Evolutionary conservation across 2,797 vertebrate species (phyloP), one percentile per base, ranked within the genome.

Genomic region (Tenualosa thibaudeaui): DNA sequence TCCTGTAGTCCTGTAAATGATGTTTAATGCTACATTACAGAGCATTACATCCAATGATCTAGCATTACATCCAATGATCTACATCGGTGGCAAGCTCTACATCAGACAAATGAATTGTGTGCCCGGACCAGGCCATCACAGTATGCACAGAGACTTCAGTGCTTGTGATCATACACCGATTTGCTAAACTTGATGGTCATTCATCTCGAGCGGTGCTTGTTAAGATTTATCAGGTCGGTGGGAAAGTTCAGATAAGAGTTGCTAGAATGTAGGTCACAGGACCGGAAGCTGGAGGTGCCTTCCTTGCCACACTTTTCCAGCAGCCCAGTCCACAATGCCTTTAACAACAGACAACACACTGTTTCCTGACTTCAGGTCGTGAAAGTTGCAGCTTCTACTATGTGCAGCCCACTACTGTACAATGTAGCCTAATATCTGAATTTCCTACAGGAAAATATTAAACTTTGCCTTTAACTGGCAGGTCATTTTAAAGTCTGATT

Each of bases 191-290:
- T 19, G 71, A 78, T 22, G 40, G 46, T 46, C 40, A 22, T 46
- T 43, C 37, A 46, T 5, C 40, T 60, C n/a, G 43, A 56, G 19
- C 43, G 19, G 71, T 22, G 40, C 71, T 78, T 46, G 40, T 78
- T 78, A 78, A 46, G 15, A 78, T 46, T 46, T 19, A 43, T 78
- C 37, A 78, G 71, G 71, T 46, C 13, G 37, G 40, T 8, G 40
- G 71, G 71, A 19, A 78, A 43, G 71, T 78, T 46, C 37, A 78
- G 40, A 19, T 15, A 49, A 86, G 56, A 84, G 75, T 54, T 49
- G n/a, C 1, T 15, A 15, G 84, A 83, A 87, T 82, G 82, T 81
- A 85, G 86, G 86, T 87, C 86, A 85, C 31, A 19, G 60, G 58
- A 82, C 9, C 37, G 71, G 71, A 46, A 40, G 71, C 68, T 15